Evolutionary conservation across 2,797 vertebrate genomes (phyloP).

Genomic region (Clarias platycephalus): DNA sequence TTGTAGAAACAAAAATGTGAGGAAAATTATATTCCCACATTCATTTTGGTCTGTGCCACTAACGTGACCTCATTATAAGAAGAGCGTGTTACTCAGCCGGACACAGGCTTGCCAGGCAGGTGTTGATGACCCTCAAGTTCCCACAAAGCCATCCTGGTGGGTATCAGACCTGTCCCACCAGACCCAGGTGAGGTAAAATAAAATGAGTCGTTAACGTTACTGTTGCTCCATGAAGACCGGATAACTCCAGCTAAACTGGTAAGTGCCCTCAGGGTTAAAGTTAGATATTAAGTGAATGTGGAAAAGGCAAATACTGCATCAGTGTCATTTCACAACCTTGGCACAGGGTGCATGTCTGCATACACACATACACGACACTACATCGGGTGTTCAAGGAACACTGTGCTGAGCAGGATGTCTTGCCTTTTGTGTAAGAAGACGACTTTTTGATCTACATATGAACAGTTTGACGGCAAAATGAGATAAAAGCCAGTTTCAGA

Average conservation of each 20-base stretch:
- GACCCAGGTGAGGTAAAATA: background rate
- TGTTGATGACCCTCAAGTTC: background rate
- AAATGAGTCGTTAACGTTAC: background rate
- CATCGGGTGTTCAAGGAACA: background rate
- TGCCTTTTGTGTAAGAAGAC: background rate
- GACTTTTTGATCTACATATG: background rate
- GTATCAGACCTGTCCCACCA: background rate
- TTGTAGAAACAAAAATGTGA: too few relatives aligned
- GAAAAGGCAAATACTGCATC: background rate
- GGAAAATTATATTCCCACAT: too few relatives aligned
- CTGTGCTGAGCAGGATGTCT: background rate
- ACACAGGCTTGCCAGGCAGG: background rate
- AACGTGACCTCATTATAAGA: too few relatives aligned
- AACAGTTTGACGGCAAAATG: too few relatives aligned
- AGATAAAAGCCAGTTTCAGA: too few relatives aligned
- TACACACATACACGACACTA: background rate
- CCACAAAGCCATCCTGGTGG: background rate
- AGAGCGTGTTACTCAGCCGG: too few relatives aligned
- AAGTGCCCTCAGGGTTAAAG: background rate
- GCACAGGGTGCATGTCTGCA: background rate
- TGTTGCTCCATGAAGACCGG: background rate
- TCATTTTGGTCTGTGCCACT: too few relatives aligned
- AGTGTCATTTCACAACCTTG: background rate
- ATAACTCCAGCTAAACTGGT: background rate
- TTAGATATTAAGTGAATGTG: background rate